These are phyloP conservation scores for Nannobrachium achirus DNA, from an alignment of 2,113 vertebrate species.

Conservation along the genomic window DNA sequence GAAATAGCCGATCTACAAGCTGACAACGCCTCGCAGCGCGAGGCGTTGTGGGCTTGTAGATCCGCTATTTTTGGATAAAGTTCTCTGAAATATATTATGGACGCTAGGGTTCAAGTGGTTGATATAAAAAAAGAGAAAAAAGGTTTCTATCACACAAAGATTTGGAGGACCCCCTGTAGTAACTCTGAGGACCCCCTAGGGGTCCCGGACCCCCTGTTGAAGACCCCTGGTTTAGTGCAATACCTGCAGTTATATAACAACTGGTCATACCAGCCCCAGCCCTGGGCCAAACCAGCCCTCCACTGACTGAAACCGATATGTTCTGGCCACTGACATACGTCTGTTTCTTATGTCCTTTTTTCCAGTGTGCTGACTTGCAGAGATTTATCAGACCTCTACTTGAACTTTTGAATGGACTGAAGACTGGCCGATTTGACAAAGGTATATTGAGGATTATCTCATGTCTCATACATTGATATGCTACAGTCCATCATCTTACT, in stretches of 20 bases:
- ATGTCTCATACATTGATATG: not conserved
- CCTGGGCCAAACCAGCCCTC: not conserved
- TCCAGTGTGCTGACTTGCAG: constrained; percentile 86
- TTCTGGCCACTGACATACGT: not conserved
- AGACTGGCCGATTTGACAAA: constrained; percentile 86
- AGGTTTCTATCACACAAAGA: too few species aligned
- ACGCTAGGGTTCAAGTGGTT: too few species aligned
- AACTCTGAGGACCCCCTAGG: too few species aligned
- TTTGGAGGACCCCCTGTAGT: too few species aligned
- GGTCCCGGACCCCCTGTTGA: too few species aligned
- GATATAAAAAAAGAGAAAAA: too few species aligned
- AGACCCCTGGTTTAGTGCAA: too few species aligned
- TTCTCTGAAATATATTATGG: too few species aligned
- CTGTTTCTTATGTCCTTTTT: constrained; percentile 26
- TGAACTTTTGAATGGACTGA: constrained; percentile 84
- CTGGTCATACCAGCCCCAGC: not conserved
- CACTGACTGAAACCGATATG: not conserved
- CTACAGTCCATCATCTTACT: not conserved
- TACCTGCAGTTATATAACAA: not conserved
- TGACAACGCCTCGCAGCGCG: too few species aligned
- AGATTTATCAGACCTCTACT: constrained; percentile 85
- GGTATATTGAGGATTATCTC: constrained; percentile 67
- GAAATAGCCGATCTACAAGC: too few species aligned
- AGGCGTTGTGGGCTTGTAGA: too few species aligned
- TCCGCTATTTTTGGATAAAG: too few species aligned